Evolutionary conservation across 2,797 vertebrate species (phyloP).

Genomic region (Diceros bicornis): DNA sequence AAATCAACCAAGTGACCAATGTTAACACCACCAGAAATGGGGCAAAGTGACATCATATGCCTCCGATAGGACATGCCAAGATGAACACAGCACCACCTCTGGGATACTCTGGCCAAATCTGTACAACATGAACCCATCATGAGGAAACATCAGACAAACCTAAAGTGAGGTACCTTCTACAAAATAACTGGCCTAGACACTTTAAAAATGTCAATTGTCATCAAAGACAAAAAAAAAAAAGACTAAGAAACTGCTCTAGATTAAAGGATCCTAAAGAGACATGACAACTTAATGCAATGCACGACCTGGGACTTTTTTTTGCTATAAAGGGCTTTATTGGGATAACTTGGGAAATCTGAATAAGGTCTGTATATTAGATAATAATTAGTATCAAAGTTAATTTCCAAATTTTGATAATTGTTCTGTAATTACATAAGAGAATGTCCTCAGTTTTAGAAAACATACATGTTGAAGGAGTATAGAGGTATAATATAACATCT

Average conservation of each 20-base stretch:
- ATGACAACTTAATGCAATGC: background rate
- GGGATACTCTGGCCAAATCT: background rate
- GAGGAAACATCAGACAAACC: slow-evolving; percentile 9
- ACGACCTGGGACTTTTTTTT: background rate
- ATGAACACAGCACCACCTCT: background rate
- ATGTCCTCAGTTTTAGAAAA: slow-evolving; percentile 42
- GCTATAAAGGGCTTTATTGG: slow-evolving; percentile 10
- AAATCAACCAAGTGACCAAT: background rate
- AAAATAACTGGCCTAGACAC: background rate
- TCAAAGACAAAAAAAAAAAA: background rate
- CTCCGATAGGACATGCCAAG: background rate
- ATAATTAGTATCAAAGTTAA: slow-evolving; percentile 27
- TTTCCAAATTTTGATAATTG: slow-evolving; percentile 52
- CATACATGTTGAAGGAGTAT: background rate
- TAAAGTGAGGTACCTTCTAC: background rate
- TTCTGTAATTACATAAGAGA: background rate
- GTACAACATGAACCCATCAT: background rate
- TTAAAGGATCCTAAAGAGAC: background rate
- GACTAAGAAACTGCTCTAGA: background rate
- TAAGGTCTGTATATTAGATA: slow-evolving; percentile 31
- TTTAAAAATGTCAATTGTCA: slow-evolving; percentile 24
- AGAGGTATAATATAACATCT: background rate
- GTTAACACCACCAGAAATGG: background rate
- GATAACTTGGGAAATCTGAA: slow-evolving; percentile 49
- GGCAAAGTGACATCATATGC: background rate